phyloP scores from a whole-genome alignment of 2,888 invertebrate species.

The Himalopsyche tibetana region DNA sequence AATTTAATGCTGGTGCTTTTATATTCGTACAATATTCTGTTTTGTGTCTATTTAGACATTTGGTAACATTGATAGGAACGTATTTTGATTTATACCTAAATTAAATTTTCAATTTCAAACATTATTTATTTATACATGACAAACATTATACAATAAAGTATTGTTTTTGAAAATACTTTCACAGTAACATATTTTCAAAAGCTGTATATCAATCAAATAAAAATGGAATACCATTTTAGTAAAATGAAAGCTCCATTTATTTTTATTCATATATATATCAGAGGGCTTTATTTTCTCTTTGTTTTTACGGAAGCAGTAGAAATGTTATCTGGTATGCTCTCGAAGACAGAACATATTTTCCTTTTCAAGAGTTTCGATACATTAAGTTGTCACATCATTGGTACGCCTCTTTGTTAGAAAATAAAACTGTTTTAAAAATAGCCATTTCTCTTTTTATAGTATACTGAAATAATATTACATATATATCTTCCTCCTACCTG shows the following conservation, averaged over 20 bases:
- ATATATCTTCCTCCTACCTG: neutral
- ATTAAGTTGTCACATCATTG: conserved; percentile 53
- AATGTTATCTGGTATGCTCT: conserved; percentile 36
- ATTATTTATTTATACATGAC: conserved; percentile 5
- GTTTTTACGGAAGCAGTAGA: conserved; percentile 32
- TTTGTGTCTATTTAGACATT: neutral
- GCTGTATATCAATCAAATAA: conserved; percentile 38
- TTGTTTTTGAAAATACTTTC: conserved; percentile 7
- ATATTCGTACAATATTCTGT: neutral
- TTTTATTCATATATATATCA: conserved; percentile 18
- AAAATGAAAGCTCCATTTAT: conserved; percentile 23
- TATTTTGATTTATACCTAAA: conserved; percentile 24
- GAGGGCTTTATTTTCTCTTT: neutral
- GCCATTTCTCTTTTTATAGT: neutral
- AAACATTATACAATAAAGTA: conserved; percentile 9
- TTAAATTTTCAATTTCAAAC: conserved; percentile 8
- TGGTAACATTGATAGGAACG: neutral
- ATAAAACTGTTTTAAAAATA: conserved; percentile 45
- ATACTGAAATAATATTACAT: neutral
- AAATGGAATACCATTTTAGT: conserved; percentile 6
- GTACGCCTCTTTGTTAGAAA: conserved; percentile 51
- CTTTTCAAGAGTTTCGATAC: conserved; percentile 46
- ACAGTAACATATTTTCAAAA: neutral
- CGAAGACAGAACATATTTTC: conserved; percentile 44
- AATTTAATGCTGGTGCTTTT: no score